phyloP scores from a whole-genome alignment of 2,888 invertebrate genomes.

The Leptinotarsa tumamoca region DNA sequence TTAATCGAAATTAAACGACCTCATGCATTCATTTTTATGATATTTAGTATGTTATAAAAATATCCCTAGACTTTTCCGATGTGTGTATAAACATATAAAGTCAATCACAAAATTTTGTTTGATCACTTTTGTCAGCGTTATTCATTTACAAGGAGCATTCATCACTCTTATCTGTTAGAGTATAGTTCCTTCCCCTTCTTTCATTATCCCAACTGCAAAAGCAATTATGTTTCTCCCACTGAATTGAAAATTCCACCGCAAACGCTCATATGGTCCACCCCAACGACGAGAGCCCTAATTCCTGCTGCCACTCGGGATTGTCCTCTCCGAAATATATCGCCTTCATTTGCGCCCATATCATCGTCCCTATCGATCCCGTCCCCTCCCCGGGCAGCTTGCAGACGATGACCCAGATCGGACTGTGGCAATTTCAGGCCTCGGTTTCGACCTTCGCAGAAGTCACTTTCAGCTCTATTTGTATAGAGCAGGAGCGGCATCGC shows the following conservation, averaged over 20 bases:
- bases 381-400: not conserved
- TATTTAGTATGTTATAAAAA: too few relatives aligned
- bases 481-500: not conserved
- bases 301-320: not conserved
- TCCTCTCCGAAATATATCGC: constrained; percentile 15
- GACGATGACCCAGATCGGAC: constrained; percentile 20
- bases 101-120: too few relatives aligned
- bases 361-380: constrained; percentile 18
- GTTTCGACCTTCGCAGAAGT: constrained; percentile 4
- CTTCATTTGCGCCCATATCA: constrained; percentile 17
- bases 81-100: too few relatives aligned
- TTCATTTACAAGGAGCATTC: too few relatives aligned
- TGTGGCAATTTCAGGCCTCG: constrained; percentile 13
- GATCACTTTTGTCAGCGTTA: too few relatives aligned
- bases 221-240: too few relatives aligned
- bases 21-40: too few relatives aligned
- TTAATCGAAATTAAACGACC: too few relatives aligned
- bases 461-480: constrained; percentile 10
- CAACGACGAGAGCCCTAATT: constrained; percentile 7
- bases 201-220: too few relatives aligned
- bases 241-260: not conserved
- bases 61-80: too few relatives aligned
- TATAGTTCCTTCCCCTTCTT: too few relatives aligned
- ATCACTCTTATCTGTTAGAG: too few relatives aligned
- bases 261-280: not conserved